Evolutionary conservation across 1,140 invertebrate genomes (phyloP).

Genomic region (Stratiolaelaps scimitus): DNA sequence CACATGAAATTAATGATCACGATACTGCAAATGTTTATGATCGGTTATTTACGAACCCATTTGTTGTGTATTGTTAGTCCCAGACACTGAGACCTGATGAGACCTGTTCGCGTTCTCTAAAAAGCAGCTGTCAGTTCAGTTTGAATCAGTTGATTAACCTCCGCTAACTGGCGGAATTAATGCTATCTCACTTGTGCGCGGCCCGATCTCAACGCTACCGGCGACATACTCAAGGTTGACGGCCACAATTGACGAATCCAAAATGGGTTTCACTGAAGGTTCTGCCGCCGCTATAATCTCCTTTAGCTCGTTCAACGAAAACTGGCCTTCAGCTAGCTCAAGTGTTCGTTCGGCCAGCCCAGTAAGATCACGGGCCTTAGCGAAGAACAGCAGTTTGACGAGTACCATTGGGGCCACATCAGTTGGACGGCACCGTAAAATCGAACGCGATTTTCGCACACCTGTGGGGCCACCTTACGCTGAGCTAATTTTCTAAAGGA

Average conservation of each 20-base stretch:
- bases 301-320: conserved; percentile 40
- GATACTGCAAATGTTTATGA: too few relatives aligned
- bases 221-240: conserved; percentile 63
- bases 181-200: conserved; percentile 57
- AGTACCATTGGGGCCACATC: conserved; percentile 26
- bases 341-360: conserved; percentile 48
- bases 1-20: too few relatives aligned
- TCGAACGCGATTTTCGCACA: too few relatives aligned
- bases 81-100: too few relatives aligned
- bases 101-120: too few relatives aligned
- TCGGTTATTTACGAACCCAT: too few relatives aligned
- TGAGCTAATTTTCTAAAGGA: too few relatives aligned
- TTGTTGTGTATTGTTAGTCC: too few relatives aligned
- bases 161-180: conserved; percentile 76
- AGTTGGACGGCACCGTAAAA: too few relatives aligned
- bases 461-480: too few relatives aligned
- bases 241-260: conserved; percentile 58
- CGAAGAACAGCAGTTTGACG: conserved; percentile 68
- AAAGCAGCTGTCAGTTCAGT: too few relatives aligned
- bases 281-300: conserved; percentile 49
- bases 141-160: conserved; percentile 43
- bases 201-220: conserved; percentile 47
- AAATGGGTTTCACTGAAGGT: conserved; percentile 52
- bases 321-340: conserved; percentile 41
- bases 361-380: conserved; percentile 64